Evolutionary conservation across 2,113 vertebrate genomes (phyloP), one percentile per base, ranked within the genome.

Genomic region (Archilochus colubris): DNA sequence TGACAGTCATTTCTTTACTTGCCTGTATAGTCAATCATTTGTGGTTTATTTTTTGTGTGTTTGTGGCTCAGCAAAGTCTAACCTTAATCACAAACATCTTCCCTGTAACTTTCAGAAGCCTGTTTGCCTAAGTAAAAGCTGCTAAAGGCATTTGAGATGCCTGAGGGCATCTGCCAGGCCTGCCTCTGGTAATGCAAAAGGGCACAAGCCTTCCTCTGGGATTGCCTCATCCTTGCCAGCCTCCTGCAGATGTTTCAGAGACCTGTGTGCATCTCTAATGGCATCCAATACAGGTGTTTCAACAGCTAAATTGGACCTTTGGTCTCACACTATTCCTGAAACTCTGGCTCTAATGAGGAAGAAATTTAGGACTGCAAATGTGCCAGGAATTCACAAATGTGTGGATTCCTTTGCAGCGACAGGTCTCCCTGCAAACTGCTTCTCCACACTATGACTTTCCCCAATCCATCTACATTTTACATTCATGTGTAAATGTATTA

Each of bases 31-130:
- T n/a, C 69, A 78, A 18, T 55, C 10, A 28, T 55, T 69, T 86
- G 76, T 30, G 83, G 93, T 69, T 77, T 58, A 12, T 50, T 77
- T 83, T 36, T 55, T 74, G 76, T 70, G 64, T 78, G 68, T 70
- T 75, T 82, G 50, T 72, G 44, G 66, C 50, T 40, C 80, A 72
- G 25, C 7, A 25, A 67, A 58, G 31, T 48, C 79, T 87, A 85
- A 84, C 58, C 66, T 76, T 53, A 78, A 57, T 44, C 62, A 61
- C 51, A 67, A 10, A 69, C 10, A 40, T 82, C 74, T 85, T 91
- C n/a, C 62, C 2, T 4, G 0, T 72, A 75, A 87, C 25, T 75
- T 82, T 53, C 0, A 1, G 74, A 92, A 75, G 66, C 2, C 0
- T 59, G 14, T 64, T 89, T 72, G 31, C 43, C 9, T 28, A 43